Percentiles rank a stretch among this genome's conserved stretches.
Evolutionary conservation across 2,888 invertebrate species (phyloP).

Genomic region (Autographa gamma): DNA sequence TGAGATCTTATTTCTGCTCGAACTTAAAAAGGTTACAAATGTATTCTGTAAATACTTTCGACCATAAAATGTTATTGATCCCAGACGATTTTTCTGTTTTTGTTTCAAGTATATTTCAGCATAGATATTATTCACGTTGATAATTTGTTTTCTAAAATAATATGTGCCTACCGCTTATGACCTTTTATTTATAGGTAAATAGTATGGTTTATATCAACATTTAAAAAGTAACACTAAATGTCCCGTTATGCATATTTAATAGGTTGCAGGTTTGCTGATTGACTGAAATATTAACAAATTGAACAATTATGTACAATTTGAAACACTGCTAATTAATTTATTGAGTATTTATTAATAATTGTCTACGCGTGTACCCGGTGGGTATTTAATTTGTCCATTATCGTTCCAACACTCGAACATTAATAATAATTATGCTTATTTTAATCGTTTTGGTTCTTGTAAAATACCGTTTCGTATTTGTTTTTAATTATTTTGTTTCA

Average conservation of each 20-base stretch:
- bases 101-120: too few relatives aligned
- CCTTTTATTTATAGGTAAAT: too few relatives aligned
- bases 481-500: slow-evolving; percentile 30
- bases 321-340: slow-evolving; percentile 1
- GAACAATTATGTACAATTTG: slow-evolving; percentile 8
- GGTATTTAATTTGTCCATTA: slow-evolving; percentile 2
- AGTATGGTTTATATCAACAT: background rate
- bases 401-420: slow-evolving; percentile 7
- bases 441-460: slow-evolving; percentile 7
- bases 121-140: too few relatives aligned
- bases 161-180: too few relatives aligned
- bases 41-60: background rate
- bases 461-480: slow-evolving; percentile 14
- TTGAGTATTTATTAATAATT: slow-evolving; percentile 9
- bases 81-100: too few relatives aligned
- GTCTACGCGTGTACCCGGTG: slow-evolving; percentile 2
- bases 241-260: background rate
- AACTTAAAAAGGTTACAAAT: background rate
- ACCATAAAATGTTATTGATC: too few relatives aligned
- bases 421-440: slow-evolving; percentile 16
- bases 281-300: slow-evolving; percentile 11
- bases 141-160: too few relatives aligned
- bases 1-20: background rate
- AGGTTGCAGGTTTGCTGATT: background rate
- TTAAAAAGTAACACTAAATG: background rate